phyloP scores from a whole-genome alignment of 2,113 vertebrate genomes.

The Riparia riparia region DNA sequence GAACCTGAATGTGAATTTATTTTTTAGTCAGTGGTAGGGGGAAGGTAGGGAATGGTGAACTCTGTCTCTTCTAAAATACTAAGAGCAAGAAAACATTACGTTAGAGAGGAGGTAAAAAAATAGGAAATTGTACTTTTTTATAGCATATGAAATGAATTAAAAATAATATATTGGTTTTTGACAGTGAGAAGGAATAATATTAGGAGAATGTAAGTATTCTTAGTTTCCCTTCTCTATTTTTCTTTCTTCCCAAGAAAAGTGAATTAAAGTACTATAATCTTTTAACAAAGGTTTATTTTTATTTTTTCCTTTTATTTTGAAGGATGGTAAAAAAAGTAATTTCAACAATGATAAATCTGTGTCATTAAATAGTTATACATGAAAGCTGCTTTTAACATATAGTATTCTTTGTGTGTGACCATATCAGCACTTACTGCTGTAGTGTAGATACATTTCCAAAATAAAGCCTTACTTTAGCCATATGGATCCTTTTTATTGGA shows the following conservation, averaged over 20 bases:
- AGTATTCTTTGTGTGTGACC: background rate
- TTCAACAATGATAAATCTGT: background rate
- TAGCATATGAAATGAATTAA: background rate
- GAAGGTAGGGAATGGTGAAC: background rate
- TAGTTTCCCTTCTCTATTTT: background rate
- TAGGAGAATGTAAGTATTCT: background rate
- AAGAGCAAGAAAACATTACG: background rate
- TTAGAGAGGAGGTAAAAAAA: background rate
- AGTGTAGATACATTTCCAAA: background rate
- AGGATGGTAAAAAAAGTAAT: background rate
- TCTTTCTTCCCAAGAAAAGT: background rate
- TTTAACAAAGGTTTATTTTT: background rate
- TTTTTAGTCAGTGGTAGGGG: background rate
- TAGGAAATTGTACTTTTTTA: background rate
- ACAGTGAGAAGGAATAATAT: background rate
- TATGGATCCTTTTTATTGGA: background rate
- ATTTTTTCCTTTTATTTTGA: background rate
- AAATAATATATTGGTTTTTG: background rate
- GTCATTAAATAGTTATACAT: background rate
- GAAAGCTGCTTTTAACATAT: background rate
- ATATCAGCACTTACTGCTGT: background rate
- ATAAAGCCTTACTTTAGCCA: background rate
- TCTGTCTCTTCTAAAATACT: background rate
- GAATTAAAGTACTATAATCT: background rate
- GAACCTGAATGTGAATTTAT: background rate